Evolutionary conservation across 2,888 invertebrate species (phyloP).

Genomic region (Platycheirus rosarum): DNA sequence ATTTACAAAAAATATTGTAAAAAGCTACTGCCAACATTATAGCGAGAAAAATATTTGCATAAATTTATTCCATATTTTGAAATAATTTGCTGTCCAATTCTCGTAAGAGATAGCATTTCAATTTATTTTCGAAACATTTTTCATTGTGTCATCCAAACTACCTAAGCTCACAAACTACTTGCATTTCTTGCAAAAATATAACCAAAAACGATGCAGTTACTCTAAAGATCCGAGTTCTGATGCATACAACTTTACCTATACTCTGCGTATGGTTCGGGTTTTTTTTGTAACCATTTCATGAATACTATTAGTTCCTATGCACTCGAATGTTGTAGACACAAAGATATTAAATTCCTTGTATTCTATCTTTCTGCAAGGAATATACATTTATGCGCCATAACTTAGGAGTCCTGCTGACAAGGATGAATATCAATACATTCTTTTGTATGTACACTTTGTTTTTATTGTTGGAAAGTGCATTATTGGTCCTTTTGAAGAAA

Average conservation of each 20-base stretch:
- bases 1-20: too few relatives aligned
- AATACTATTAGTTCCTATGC: background rate
- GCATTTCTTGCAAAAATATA: constrained; percentile 15
- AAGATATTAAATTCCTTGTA: constrained; percentile 19
- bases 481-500: background rate
- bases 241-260: constrained; percentile 3
- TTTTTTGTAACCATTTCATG: constrained; percentile 18
- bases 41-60: background rate
- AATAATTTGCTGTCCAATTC: constrained; percentile 17
- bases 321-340: background rate
- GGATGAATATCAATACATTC: background rate
- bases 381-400: constrained; percentile 7
- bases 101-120: constrained; percentile 16
- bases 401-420: constrained; percentile 8
- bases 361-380: background rate
- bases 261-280: background rate
- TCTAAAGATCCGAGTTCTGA: constrained; percentile 1
- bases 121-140: constrained; percentile 41
- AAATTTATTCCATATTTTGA: constrained; percentile 1
- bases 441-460: too few relatives aligned
- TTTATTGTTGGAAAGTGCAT: background rate
- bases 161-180: constrained; percentile 6
- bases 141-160: constrained; percentile 25
- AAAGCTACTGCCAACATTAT: background rate
- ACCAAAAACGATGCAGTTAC: constrained; percentile 6